Conservation (phyloP, 2,888 invertebrate species). For the Phengaris arion region DNA sequence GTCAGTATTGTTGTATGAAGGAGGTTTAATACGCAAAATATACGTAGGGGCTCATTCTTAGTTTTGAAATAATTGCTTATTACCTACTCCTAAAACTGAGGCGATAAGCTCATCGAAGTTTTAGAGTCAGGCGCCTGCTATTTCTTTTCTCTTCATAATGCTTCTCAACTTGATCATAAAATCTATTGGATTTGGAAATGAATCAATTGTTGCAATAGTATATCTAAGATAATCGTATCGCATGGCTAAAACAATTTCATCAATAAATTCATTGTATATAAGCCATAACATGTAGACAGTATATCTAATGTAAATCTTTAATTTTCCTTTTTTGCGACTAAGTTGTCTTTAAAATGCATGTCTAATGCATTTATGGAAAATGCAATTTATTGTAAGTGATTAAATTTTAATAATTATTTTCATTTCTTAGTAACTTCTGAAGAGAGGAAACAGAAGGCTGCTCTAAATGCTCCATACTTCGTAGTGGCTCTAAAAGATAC, state of each 20-base stretch:
- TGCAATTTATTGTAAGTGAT: slow-evolving; percentile 12
- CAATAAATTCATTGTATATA: slow-evolving; percentile 74
- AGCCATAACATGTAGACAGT: slow-evolving; percentile 63
- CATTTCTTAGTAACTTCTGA: slow-evolving; percentile 82
- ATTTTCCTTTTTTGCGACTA: slow-evolving; percentile 61
- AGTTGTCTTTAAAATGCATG: slow-evolving; percentile 33
- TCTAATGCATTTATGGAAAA: slow-evolving; percentile 29
- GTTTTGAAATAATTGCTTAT: neutral
- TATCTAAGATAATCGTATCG: slow-evolving; percentile 35
- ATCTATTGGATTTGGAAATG: slow-evolving; percentile 3
- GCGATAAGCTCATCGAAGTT: neutral
- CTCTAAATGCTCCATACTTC: slow-evolving; percentile 90
- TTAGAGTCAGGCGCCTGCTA: neutral
- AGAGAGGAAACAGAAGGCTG: slow-evolving; percentile 83
- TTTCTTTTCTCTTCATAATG: too few relatives aligned
- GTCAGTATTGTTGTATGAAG: too few relatives aligned
- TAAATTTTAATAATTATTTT: neutral
- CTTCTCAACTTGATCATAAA: neutral
- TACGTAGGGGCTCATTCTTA: neutral
- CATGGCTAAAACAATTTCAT: slow-evolving; percentile 64
- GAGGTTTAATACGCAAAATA: too few relatives aligned
- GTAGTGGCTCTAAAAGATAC: slow-evolving; percentile 91
- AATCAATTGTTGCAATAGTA: neutral
- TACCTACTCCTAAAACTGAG: neutral
- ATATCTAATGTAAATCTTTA: slow-evolving; percentile 47